Base-by-base conservation (phyloP, 2,113 vertebrate species). In the Recurvirostra avosetta region DNA sequence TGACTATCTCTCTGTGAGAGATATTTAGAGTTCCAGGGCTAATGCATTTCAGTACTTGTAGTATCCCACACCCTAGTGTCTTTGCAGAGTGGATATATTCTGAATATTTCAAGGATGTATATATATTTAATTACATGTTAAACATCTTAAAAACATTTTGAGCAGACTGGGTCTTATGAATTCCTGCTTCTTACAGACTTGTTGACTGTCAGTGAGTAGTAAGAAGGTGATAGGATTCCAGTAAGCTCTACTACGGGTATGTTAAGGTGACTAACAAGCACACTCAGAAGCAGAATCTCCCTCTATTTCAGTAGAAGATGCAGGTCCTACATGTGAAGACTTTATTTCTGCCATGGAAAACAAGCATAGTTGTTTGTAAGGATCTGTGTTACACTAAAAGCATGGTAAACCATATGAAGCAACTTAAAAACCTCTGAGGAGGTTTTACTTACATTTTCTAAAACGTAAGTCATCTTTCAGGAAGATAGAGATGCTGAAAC, bases 261-360 rank as follows among this genome's bases (percentile, higher is more conserved):
- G 6, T 43, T 52, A 27, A 66, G 8, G 20, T 61, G 4, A 53
- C 8, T 53, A 34, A 70, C 14, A 77, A 53, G 12, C 30, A 61
- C 0, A 2, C 2, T 70, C 19, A 73, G 13, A 83, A 86, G 22
- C 8, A 86, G 32, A 66, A 77, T 71, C 8, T 32, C 10, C 8
- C 0, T 0, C 4, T 4, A 6, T 45, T 40, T 61, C 59, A 34
- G 14, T 16, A 53, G 43, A 67, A 52, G 3, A 43, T 55, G 23
- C 26, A 67, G 8, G 19, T 67, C 30, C 11, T 36, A 25, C 6
- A 15, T 8, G 3, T 49, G 30, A 77, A 49, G 7, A 52, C 12
- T 71, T 49, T 76, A 17, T 26, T 72, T 58, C 15, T 83, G 4
- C 9, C 12, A 20, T 15, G 11, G 12, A 72, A 86, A 40, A 8